Evolutionary conservation across 1,140 invertebrate genomes (phyloP).

Genomic region (Archegozetes longisetosus): DNA sequence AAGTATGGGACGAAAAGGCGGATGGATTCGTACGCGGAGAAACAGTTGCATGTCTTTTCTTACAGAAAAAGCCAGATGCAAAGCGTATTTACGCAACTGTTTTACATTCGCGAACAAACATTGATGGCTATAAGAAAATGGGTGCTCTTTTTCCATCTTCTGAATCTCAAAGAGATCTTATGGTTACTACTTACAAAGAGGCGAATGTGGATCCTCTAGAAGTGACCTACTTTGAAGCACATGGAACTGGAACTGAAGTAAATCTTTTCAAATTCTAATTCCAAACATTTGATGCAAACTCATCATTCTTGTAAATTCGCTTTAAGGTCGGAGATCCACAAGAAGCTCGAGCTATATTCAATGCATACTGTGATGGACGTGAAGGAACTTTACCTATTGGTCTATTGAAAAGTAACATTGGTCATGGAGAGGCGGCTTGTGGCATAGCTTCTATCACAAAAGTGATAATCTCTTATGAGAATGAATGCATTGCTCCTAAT

Average conservation of each 20-base stretch:
- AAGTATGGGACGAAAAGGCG: conserved; percentile 37
- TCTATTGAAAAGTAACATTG: conserved; percentile 81
- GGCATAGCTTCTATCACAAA: conserved; percentile 41
- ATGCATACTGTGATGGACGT: conserved; percentile 67
- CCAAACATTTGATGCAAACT: no score
- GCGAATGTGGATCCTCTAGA: conserved; percentile 26
- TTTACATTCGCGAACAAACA: conserved; percentile 67
- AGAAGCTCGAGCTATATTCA: conserved; percentile 81
- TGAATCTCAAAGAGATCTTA: conserved; percentile 25
- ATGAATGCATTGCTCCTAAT: conserved; percentile 35
- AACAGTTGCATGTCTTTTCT: conserved; percentile 55
- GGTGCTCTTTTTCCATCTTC: conserved; percentile 43
- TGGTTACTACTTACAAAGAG: conserved; percentile 28
- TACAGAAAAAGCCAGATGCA: conserved; percentile 59
- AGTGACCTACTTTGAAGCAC: conserved; percentile 31
- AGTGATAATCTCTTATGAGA: conserved; percentile 34
- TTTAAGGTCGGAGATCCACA: conserved; percentile 82
- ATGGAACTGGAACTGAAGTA: conserved; percentile 34
- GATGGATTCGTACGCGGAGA: conserved; percentile 41
- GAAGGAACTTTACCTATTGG: conserved; percentile 63
- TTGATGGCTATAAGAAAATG: conserved; percentile 71
- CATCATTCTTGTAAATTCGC: no score
- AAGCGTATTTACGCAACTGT: conserved; percentile 38
- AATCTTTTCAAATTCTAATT: no score
- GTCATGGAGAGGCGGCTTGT: conserved; percentile 76